Percentiles rank a stretch among this genome's conserved stretches.
Conservation (phyloP, 2,888 invertebrate genomes). For the Drosophila nigricruria region DNA sequence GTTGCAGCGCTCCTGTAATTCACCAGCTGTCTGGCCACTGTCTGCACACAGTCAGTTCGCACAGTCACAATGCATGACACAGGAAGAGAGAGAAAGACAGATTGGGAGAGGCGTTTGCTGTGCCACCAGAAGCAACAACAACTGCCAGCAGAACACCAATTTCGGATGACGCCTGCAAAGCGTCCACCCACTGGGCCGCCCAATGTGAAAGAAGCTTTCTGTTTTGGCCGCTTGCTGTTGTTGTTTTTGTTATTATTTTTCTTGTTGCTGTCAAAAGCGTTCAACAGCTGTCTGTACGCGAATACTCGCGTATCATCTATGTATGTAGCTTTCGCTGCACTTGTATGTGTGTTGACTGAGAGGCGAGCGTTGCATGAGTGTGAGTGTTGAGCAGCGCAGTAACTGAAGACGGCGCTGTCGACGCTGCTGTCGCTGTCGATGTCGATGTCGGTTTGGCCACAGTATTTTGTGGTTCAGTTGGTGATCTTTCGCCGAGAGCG, state of each 20-base stretch:
- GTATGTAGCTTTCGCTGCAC: conserved; percentile 38
- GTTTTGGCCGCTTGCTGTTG: conserved; percentile 27
- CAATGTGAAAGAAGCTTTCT: conserved; percentile 48
- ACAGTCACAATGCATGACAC: conserved; percentile 22
- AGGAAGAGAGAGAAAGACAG: background rate
- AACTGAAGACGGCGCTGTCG: conserved; percentile 48
- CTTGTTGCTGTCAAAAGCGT: conserved; percentile 57
- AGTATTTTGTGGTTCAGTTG: conserved; percentile 76
- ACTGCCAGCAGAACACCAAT: conserved; percentile 26
- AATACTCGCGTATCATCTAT: conserved; percentile 42
- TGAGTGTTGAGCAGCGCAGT: conserved; percentile 65
- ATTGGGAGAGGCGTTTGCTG: conserved; percentile 14
- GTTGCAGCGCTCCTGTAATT: conserved; percentile 38
- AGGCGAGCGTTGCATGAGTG: conserved; percentile 37
- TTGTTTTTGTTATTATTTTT: conserved; percentile 16
- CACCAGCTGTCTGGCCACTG: conserved; percentile 65
- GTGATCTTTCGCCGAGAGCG: conserved; percentile 83
- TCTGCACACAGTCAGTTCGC: conserved; percentile 64
- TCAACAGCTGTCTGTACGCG: conserved; percentile 68
- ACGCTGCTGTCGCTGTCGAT: conserved; percentile 44
- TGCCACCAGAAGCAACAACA: conserved; percentile 23
- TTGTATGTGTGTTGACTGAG: conserved; percentile 50
- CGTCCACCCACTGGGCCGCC: conserved; percentile 19
- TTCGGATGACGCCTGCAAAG: conserved; percentile 18
- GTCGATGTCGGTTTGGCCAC: conserved; percentile 30